Evolutionary conservation across 2,888 invertebrate species (phyloP), one percentile per base, ranked within the genome.

Genomic region (Schizotus pectinicornis): DNA sequence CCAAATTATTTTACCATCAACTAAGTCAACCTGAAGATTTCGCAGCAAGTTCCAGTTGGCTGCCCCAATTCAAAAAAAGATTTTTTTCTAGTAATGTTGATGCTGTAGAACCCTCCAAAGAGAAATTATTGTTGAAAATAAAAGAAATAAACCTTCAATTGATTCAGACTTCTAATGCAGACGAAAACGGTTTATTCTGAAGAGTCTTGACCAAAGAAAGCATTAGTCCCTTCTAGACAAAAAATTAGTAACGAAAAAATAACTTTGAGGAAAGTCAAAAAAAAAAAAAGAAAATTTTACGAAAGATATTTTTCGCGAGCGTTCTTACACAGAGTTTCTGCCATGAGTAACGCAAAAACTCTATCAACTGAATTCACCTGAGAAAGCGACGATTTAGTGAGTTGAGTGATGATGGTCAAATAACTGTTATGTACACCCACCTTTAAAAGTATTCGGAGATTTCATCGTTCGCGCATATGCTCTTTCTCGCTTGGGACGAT

Each of bases 281-380:
- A 8, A 70, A 47, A 32, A 65, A 68, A 0, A 69, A 68, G 71
- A 67, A n/a, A n/a, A n/a, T n/a, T n/a, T 74, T 64, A 65, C 62
- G 38, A 39, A 36, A 14, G 34, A 35, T 7, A 38, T 70, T 31
- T 70, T 70, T 43, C 14, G 13, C 1, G 55, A 67, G 22, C 69
- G 69, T 69, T 69, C 57, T 45, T 39, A 52, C n/a, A 38, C 52
- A 35, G 13, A 55, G 22, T 70, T 70, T 31, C 56, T 67, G 11
- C 58, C 63, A 5, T n/a, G 49, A 14, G 63, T 67, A 6, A 59
- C 51, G 38, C 42, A 36, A 12, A 37, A 31, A 22, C 32, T 53
- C 0, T 14, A 7, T 9, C 0, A 36, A n/a, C 11, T 12, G n/a
- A 45, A 43, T 46, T 52, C 11, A 12, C 43, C 33, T n/a, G n/a